Conservation (phyloP, 2,888 invertebrate genomes). For the Melanophora roralis region DNA sequence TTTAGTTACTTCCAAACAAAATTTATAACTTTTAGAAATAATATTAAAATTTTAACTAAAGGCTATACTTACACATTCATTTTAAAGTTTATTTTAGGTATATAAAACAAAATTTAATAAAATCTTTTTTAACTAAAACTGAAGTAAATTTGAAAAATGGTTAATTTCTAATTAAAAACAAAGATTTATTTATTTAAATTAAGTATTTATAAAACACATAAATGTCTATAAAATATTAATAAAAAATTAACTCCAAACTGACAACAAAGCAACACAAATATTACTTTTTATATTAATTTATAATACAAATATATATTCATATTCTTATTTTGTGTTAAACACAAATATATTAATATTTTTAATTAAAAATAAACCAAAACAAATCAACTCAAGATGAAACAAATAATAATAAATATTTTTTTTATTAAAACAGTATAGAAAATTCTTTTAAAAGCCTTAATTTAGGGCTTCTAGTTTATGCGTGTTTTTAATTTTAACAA, state of each 20-base stretch:
- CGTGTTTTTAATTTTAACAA: too few relatives aligned
- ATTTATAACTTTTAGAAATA: too few relatives aligned
- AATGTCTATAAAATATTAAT: conserved; percentile 6
- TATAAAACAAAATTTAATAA: too few relatives aligned
- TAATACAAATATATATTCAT: conserved; percentile 15
- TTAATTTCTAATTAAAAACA: too few relatives aligned
- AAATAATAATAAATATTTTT: conserved; percentile 9
- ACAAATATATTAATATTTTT: neutral
- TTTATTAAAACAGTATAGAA: neutral
- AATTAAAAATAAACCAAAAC: conserved; percentile 34
- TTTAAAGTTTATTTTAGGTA: too few relatives aligned
- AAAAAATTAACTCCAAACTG: conserved; percentile 64
- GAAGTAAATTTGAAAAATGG: too few relatives aligned
- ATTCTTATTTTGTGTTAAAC: neutral
- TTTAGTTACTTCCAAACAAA: too few relatives aligned
- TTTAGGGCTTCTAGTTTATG: neutral
- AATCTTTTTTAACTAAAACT: too few relatives aligned
- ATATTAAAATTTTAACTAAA: too few relatives aligned
- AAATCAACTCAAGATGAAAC: conserved; percentile 28
- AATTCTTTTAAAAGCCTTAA: conserved; percentile 9
- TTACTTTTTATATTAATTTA: conserved; percentile 46
- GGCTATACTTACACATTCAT: too few relatives aligned
- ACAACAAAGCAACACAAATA: conserved; percentile 65
- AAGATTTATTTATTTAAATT: too few relatives aligned
- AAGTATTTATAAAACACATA: too few relatives aligned